Conservation (phyloP, 1,140 invertebrate genomes). For the Dendrolimus punctatus region DNA sequence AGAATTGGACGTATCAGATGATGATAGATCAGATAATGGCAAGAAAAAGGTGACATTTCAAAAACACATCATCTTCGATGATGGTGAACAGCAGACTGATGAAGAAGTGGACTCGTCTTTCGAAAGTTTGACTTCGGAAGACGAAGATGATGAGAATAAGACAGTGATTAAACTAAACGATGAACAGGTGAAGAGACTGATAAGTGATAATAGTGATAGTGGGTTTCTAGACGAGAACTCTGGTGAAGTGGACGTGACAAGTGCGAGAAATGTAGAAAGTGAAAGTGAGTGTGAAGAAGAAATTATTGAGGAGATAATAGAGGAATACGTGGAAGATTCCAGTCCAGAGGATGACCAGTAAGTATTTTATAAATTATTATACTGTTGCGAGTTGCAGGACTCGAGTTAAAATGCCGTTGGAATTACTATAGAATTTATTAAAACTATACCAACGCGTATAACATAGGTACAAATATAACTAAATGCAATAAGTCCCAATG, state of each 20-base stretch:
- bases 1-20: slow-evolving; percentile 54
- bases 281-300: slow-evolving; percentile 33
- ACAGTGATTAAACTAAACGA: slow-evolving; percentile 37
- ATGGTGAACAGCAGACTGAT: slow-evolving; percentile 60
- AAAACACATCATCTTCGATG: slow-evolving; percentile 58
- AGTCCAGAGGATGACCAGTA: slow-evolving; percentile 15
- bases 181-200: slow-evolving; percentile 41
- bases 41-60: slow-evolving; percentile 58
- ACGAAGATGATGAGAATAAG: slow-evolving; percentile 51
- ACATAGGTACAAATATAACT: too few species aligned
- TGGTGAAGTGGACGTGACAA: slow-evolving; percentile 38
- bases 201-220: slow-evolving; percentile 66
- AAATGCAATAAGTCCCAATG: too few species aligned
- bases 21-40: slow-evolving; percentile 54
- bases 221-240: slow-evolving; percentile 57
- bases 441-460: too few species aligned
- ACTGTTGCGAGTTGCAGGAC: too few species aligned
- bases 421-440: too few species aligned
- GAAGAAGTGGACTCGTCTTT: slow-evolving; percentile 56
- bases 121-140: slow-evolving; percentile 56
- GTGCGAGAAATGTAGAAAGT: slow-evolving; percentile 36
- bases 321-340: slow-evolving; percentile 13
- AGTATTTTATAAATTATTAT: slow-evolving; percentile 11
- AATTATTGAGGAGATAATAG: slow-evolving; percentile 26
- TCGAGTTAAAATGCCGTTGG: too few species aligned